Base-by-base conservation (phyloP, 2,888 invertebrate species). In the Coecobrya sp. region DNA sequence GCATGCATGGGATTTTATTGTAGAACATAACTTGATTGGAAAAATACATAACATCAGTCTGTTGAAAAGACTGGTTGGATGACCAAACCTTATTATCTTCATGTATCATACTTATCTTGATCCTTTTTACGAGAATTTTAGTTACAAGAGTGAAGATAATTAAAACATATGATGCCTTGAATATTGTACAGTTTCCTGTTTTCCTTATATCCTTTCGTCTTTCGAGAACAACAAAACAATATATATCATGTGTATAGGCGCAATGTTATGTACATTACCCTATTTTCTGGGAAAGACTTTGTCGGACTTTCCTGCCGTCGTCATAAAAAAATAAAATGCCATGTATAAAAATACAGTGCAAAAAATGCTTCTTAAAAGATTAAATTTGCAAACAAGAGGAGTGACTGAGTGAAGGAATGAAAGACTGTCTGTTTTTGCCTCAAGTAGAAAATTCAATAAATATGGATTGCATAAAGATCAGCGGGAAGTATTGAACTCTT, bases 401-500 rank as follows among this genome's bases (percentile, higher is more conserved):
- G 49, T 81, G 55, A 36, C 55, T 30, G 81, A 55, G 30, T 55
- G 22, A 79, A 3, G 55, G 81, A 59, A 81, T 81, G 81, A 59
- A 81, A 55, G 52, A 52, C 19, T 30, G 27, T 59, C 55, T 81
- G 81, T 81, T 81, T 55, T 59, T 59, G 81, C 36, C 55, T 81
- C 27, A 59, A 81, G 81, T 30, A 81, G 30, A 59, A 59, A 81
- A 81, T 81, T 81, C 81, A 81, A 81, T 81, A 81, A 81, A 81
- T 81, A 81, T 81, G 81, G 81, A 81, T 81, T 55, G 81, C 52
- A 81, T 81, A 81, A 81, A 81, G 81, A 81, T 81, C 81, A 81
- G 55, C 59, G 81, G n/a, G 22, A 81, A 30, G 81, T 59, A 81
- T 81, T 81, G 59, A 81, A 81, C 81, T 81, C 30, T 81, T 55